Base-by-base conservation (phyloP, 1,140 invertebrate genomes). In the Achatina immaculata region DNA sequence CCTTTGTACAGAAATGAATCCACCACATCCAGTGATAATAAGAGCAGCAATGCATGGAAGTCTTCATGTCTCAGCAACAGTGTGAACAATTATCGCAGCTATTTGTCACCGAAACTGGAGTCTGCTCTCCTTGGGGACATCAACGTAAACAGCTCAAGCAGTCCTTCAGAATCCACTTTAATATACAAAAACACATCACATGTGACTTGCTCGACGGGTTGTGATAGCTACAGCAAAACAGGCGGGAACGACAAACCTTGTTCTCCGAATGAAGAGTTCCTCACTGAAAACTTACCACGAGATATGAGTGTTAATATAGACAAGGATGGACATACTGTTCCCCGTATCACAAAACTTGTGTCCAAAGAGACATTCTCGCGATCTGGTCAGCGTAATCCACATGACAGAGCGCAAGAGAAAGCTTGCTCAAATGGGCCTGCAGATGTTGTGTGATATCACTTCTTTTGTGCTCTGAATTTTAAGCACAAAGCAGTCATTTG, bases 361-460 rank as follows among this genome's bases (percentile, higher is more conserved):
- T 55, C 55, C 19, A 28, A 40, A n/a, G 45, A 62, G 55, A n/a
- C 28, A 43, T 34, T 58, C 21, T 83, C 76, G 68, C 45, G 42
- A 36, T 78, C 69, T 31, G 82, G 78, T 48, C 81, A 82, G 36
- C 71, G 81, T 0, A 77, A 81, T 55, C 80, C 84, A n/a, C 84
- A 86, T 65, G 81, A 86, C n/a, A 81, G 83, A 62, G 74, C 83
- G 14, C 87, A 83, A 83, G 86, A 86, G 0, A 84, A 87, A 68
- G 62, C 80, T 21, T 45, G 74, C 2, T 78, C 84, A 65, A 81
- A 74, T 14, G 85, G 87, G 40, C 77, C 82, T 36, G 86, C 83
- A 28, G 84, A 85, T 34, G 81, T 86, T 79, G 86, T 87, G 65
- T 89, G 86, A 81, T 75, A 79, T n/a, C n/a, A n/a, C n/a, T n/a